These are phyloP conservation scores for Mormyrops attenuatus DNA, from an alignment of 2,797 vertebrate species.

Conservation along the genomic window DNA sequence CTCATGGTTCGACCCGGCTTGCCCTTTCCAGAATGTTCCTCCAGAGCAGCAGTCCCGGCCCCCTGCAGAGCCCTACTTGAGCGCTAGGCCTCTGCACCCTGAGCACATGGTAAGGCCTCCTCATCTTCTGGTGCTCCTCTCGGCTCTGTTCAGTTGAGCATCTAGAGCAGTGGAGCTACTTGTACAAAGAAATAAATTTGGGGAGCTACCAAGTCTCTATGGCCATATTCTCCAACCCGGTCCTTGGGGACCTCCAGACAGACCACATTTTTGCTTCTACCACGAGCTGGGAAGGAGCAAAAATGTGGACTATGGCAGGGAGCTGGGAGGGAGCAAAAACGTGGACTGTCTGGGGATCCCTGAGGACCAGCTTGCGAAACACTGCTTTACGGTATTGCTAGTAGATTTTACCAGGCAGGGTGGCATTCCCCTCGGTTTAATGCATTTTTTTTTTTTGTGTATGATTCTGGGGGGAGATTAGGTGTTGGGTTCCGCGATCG, in stretches of 20 bases:
- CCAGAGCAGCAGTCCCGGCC: background rate
- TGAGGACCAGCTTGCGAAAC: background rate
- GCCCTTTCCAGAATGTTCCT: background rate
- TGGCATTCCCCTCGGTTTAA: background rate
- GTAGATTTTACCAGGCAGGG: background rate
- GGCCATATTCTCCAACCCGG: background rate
- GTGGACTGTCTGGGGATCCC: background rate
- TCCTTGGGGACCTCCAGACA: background rate
- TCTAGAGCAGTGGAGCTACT: background rate
- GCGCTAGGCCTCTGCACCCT: background rate
- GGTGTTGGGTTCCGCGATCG: background rate
- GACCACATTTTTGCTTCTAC: background rate
- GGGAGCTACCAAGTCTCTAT: background rate
- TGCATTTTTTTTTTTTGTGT: background rate
- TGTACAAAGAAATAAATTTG: background rate
- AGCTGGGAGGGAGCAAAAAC: background rate
- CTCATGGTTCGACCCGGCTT: background rate
- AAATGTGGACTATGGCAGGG: background rate
- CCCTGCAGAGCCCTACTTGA: background rate
- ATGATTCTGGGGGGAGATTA: background rate
- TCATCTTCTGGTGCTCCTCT: background rate
- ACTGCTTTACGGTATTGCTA: background rate
- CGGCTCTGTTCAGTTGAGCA: background rate
- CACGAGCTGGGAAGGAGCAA: background rate
- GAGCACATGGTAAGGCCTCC: slow-evolving; percentile 8